Percentiles rank a stretch among this genome's conserved stretches.
phyloP scores from a whole-genome alignment of 2,888 invertebrate genomes.

The Micoletzkya japonica region DNA sequence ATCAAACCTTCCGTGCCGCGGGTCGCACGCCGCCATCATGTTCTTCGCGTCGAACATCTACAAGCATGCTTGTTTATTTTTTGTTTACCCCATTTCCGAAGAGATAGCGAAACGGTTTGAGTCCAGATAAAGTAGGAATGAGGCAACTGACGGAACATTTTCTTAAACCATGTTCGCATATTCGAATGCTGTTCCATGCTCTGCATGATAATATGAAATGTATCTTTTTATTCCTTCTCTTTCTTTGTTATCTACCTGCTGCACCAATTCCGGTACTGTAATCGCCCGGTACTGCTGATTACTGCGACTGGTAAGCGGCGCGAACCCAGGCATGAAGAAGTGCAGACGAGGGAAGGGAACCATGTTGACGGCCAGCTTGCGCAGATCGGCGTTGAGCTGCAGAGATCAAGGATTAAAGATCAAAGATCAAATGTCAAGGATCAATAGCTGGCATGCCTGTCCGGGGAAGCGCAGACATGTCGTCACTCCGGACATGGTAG shows the following conservation, averaged over 20 bases:
- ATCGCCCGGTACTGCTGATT: slow-evolving; percentile 70
- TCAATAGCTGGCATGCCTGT: slow-evolving; percentile 30
- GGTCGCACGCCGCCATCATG: slow-evolving; percentile 69
- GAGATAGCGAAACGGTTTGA: background rate
- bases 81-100: slow-evolving; percentile 63
- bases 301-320: slow-evolving; percentile 83
- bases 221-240: background rate
- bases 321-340: slow-evolving; percentile 73
- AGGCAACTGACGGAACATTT: too few species aligned
- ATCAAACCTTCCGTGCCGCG: slow-evolving; percentile 68
- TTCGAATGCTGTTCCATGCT: too few species aligned
- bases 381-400: slow-evolving; percentile 72
- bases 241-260: slow-evolving; percentile 67
- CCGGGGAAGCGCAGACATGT: slow-evolving; percentile 82
- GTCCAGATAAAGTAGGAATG: too few species aligned
- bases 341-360: slow-evolving; percentile 76
- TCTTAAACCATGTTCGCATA: too few species aligned
- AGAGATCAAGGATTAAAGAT: background rate
- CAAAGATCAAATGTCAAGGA: background rate
- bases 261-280: slow-evolving; percentile 76
- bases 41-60: slow-evolving; percentile 73
- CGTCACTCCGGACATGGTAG: slow-evolving; percentile 69
- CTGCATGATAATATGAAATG: too few species aligned
- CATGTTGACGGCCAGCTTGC: slow-evolving; percentile 30
- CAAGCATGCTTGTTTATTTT: slow-evolving; percentile 4